Conservation (phyloP, 2,797 vertebrate genomes). For the Channa striata region DNA sequence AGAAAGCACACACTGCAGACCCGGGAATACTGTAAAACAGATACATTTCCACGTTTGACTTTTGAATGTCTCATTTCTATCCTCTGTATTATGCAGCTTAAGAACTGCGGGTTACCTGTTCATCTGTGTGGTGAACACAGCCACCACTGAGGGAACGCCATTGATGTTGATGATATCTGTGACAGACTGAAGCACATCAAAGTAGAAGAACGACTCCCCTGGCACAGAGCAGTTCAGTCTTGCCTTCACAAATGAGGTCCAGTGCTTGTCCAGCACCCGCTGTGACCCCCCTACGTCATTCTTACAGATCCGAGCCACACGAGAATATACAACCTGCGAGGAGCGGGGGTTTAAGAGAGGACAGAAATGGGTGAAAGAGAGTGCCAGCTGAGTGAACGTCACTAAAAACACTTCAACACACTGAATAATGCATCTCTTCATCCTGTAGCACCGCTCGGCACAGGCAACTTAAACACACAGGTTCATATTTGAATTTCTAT, state of each 20-base stretch:
- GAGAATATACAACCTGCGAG: conserved; percentile 94
- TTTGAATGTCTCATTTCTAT: background rate
- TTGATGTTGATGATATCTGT: conserved; percentile 95
- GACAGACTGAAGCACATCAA: conserved; percentile 96
- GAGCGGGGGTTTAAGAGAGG: conserved; percentile 38
- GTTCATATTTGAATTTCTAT: conserved; percentile 43
- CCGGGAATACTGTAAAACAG: conserved; percentile 91
- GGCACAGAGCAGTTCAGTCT: conserved; percentile 97
- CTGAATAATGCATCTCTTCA: conserved; percentile 77
- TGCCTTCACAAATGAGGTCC: conserved; percentile 98
- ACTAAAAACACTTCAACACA: conserved; percentile 74
- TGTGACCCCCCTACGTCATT: conserved; percentile 98
- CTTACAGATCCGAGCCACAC: conserved; percentile 98
- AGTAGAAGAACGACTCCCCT: conserved; percentile 99
- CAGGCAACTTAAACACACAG: conserved; percentile 53
- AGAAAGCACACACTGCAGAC: conserved; percentile 97
- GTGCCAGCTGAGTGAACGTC: conserved; percentile 61
- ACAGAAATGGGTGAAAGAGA: conserved; percentile 36
- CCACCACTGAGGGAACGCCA: conserved; percentile 92
- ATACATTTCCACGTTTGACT: background rate
- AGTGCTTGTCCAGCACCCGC: conserved; percentile 96
- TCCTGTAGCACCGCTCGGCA: conserved; percentile 59
- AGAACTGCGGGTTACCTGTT: conserved; percentile 88
- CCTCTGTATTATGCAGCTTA: background rate
- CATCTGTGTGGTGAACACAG: conserved; percentile 98